A percentile compares a stretch with the other conserved stretches of the same genome.
These are phyloP conservation scores for Antheraea assamensis DNA, from an alignment of 2,888 invertebrate genomes.

Conservation along the genomic window DNA sequence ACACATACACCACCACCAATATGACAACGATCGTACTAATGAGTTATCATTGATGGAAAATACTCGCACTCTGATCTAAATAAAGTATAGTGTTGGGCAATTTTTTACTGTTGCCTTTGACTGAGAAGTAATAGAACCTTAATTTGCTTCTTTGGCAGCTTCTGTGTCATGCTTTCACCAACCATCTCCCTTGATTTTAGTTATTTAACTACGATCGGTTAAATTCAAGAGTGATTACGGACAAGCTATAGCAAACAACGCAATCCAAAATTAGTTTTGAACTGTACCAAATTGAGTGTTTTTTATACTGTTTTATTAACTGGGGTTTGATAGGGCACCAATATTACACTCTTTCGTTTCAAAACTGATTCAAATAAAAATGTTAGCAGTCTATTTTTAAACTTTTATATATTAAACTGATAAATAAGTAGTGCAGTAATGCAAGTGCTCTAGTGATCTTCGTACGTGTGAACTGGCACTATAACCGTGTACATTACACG, in stretches of 20 bases:
- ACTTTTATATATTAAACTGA: background rate
- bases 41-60: too few species aligned
- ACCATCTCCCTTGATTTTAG: too few species aligned
- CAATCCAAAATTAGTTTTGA: background rate
- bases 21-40: too few species aligned
- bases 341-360: background rate
- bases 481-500: constrained; percentile 16
- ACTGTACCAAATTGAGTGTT: background rate
- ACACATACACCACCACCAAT: background rate
- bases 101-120: too few species aligned
- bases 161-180: too few species aligned
- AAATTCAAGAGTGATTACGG: too few species aligned
- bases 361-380: background rate
- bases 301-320: background rate
- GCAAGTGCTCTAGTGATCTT: background rate
- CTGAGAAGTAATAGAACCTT: too few species aligned
- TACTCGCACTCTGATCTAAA: too few species aligned
- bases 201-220: too few species aligned
- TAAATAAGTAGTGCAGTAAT: background rate
- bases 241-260: too few species aligned
- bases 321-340: background rate
- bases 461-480: constrained; percentile 2
- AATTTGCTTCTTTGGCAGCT: too few species aligned
- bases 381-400: background rate
- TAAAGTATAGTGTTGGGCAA: too few species aligned